Evolutionary conservation across 1,140 invertebrate species (phyloP).

Genomic region (Mamestra configurata): DNA sequence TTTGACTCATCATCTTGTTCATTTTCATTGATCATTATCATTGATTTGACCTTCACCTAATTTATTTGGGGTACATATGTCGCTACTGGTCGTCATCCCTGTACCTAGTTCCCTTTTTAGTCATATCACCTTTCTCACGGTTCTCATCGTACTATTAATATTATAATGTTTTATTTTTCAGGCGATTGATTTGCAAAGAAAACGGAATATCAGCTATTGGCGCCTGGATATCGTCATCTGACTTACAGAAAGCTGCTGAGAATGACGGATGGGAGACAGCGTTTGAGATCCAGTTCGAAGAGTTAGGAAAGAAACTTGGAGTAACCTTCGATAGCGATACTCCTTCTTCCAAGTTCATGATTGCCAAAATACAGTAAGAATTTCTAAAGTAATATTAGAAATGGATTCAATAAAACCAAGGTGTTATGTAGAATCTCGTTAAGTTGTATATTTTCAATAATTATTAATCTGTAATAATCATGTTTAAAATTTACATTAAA

Average conservation of each 20-base stretch:
- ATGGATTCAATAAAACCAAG: neutral
- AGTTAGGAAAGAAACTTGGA: conserved; percentile 51
- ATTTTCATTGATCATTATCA: too few species aligned
- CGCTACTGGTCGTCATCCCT: too few species aligned
- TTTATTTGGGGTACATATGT: too few species aligned
- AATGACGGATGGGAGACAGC: conserved; percentile 61
- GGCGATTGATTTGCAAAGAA: conserved; percentile 58
- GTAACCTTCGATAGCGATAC: conserved; percentile 55
- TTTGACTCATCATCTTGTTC: too few species aligned
- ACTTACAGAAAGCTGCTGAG: conserved; percentile 63
- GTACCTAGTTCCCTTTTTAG: too few species aligned
- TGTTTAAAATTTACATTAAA: too few species aligned
- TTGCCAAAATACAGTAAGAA: conserved; percentile 42
- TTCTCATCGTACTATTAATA: too few species aligned
- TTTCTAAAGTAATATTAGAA: neutral
- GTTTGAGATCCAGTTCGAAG: conserved; percentile 52
- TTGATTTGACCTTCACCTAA: too few species aligned
- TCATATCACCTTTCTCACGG: too few species aligned
- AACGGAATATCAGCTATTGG: conserved; percentile 56
- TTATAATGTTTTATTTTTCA: conserved; percentile 40
- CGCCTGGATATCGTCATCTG: conserved; percentile 65
- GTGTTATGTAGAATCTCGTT: too few species aligned
- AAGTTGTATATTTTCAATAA: too few species aligned
- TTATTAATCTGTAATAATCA: too few species aligned
- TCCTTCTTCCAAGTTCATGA: conserved; percentile 60